Percentiles rank a stretch among this genome's conserved stretches.
phyloP scores from a whole-genome alignment of 2,113 vertebrate species.

The Elaphurus davidianus region DNA sequence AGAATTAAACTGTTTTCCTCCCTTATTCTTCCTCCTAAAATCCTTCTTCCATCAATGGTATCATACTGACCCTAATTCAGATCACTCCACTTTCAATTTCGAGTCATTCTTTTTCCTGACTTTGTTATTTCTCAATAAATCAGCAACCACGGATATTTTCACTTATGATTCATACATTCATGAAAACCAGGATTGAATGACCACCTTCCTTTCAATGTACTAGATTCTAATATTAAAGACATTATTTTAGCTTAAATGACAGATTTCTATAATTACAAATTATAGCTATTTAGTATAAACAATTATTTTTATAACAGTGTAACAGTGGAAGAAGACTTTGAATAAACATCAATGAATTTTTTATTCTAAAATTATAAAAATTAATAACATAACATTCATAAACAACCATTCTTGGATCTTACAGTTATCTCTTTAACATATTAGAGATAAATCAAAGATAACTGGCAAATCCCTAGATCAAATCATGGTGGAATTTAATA shows the following conservation, averaged over 20 bases:
- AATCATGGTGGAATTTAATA: background rate
- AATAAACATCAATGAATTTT: background rate
- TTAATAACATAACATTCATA: background rate
- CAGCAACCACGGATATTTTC: background rate
- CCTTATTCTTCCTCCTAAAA: background rate
- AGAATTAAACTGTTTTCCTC: background rate
- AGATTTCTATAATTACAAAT: background rate
- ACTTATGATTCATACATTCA: background rate
- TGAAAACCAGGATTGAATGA: background rate
- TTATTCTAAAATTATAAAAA: background rate
- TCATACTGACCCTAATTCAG: background rate
- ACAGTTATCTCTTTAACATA: background rate
- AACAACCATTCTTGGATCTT: background rate
- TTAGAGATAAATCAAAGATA: background rate
- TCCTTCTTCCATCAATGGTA: background rate
- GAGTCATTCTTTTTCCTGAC: background rate
- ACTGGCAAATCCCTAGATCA: background rate
- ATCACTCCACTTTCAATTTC: background rate
- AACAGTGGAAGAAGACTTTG: background rate
- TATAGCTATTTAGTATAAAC: background rate
- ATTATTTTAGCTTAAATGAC: background rate
- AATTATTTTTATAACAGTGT: background rate
- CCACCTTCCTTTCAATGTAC: background rate
- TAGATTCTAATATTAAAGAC: background rate
- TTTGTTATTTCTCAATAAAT: background rate